Conservation (phyloP, 2,888 invertebrate genomes). For the Electrophaes corylata region DNA sequence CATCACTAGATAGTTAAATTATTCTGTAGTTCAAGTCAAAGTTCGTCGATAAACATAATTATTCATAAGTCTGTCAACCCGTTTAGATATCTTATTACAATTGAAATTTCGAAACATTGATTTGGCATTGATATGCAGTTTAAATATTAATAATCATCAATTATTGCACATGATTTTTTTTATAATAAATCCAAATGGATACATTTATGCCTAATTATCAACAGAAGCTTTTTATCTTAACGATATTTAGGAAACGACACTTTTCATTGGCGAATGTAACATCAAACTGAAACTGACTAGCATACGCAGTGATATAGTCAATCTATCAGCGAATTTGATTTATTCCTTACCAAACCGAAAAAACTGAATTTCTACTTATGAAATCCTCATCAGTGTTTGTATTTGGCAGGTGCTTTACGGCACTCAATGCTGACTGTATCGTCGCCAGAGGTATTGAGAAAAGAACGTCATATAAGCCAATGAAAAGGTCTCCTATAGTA, state of each 20-base stretch:
- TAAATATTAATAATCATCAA: constrained; percentile 62
- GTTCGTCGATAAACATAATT: too few relatives aligned
- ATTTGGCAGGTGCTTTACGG: too few relatives aligned
- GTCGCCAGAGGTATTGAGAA: constrained; percentile 22
- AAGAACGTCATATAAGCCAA: constrained; percentile 34
- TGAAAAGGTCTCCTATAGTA: constrained; percentile 63
- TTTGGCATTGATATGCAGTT: constrained; percentile 79
- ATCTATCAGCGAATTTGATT: not conserved
- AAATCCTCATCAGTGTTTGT: not conserved
- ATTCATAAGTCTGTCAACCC: constrained; percentile 26
- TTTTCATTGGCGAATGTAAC: constrained; percentile 32
- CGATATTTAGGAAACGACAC: constrained; percentile 43
- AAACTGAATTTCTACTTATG: not conserved
- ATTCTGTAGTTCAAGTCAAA: not conserved
- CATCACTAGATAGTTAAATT: too few relatives aligned
- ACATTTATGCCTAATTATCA: constrained; percentile 56
- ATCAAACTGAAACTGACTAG: not conserved
- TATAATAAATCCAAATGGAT: constrained; percentile 57
- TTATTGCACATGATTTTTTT: constrained; percentile 74
- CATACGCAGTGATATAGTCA: not conserved
- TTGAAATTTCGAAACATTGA: constrained; percentile 63
- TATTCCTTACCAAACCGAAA: not conserved
- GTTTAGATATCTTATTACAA: constrained; percentile 29
- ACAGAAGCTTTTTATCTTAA: constrained; percentile 55
- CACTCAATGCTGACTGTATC: constrained; percentile 3